Base-by-base conservation (phyloP, 2,113 vertebrate species). In the Marmota flaviventris region DNA sequence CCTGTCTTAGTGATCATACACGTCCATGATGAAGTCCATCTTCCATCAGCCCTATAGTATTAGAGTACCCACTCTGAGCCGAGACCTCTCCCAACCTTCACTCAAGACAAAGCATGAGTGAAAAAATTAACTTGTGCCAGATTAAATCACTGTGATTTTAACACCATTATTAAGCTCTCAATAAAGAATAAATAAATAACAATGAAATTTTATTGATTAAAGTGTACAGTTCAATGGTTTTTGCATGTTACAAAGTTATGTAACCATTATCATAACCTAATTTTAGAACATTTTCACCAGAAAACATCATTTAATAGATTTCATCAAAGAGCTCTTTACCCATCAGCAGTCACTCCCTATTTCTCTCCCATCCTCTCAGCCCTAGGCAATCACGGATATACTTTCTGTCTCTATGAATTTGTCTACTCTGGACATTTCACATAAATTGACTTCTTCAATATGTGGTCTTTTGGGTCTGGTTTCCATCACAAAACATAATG, bases 291-390 rank as follows among this genome's bases (percentile, higher is more conserved):
- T 42, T 77, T 89, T 69, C 70, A 83, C 89, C 85, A 58, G 5
- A 78, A 79, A 95, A 27, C 72, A 81, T 93, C 84, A 72, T 85
- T 96, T 85, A 70, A 29, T n/a, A 95, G 48, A 85, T 84, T 95
- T 87, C 65, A 85, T 95, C 91, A 81, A 24, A 96, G 77, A 92
- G 93, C 73, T 86, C 58, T 63, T 58, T 51, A 18, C 2, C 6
- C 22, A 63, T 91, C 32, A 81, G 18, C 27, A 51, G 10, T 73
- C 70, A 8, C 22, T 91, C 22, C 16, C 45, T 8, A 65, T 83
- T 63, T 91, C 39, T 39, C n/a, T 72, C 75, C 86, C 63, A 84
- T 39, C 81, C 37, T 77, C 58, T 45, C 20, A 93, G 58, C 63
- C 51, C 13, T 5, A 25, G 37, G 70, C 18, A 89, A 84, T 75